Conservation (phyloP, 2,888 invertebrate genomes). For the Nineta flava region DNA sequence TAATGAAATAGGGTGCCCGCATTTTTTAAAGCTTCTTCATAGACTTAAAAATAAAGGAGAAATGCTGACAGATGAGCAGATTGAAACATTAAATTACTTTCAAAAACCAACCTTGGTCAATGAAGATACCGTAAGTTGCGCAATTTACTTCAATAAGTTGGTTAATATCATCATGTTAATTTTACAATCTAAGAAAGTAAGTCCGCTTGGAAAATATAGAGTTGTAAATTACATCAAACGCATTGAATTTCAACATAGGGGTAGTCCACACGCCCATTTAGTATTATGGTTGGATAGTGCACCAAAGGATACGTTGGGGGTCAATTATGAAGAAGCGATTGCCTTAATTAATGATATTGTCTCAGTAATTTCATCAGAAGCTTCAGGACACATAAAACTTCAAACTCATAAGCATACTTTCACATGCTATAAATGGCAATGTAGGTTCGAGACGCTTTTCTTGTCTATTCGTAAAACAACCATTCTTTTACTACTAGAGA, state of each 20-base stretch:
- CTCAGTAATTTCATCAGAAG: no score
- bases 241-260: constrained; percentile 20
- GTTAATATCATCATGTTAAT: constrained; percentile 16
- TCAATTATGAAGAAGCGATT: background rate
- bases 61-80: constrained; percentile 3
- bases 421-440: no score
- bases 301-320: constrained; percentile 11
- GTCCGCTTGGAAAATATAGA: constrained; percentile 17
- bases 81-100: constrained; percentile 8
- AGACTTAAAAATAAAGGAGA: constrained; percentile 13
- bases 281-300: constrained; percentile 14
- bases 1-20: constrained; percentile 25
- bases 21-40: constrained; percentile 20
- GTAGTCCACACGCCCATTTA: constrained; percentile 17
- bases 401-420: no score
- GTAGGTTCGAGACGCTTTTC: no score
- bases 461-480: no score
- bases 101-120: constrained; percentile 16
- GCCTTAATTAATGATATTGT: no score
- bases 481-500: no score
- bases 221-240: constrained; percentile 17
- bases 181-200: constrained; percentile 16
- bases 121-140: constrained; percentile 18
- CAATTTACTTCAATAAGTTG: constrained; percentile 20
- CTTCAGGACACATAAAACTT: background rate